phyloP scores from a whole-genome alignment of 2,113 vertebrate species.

The Paratilapia polleni region DNA sequence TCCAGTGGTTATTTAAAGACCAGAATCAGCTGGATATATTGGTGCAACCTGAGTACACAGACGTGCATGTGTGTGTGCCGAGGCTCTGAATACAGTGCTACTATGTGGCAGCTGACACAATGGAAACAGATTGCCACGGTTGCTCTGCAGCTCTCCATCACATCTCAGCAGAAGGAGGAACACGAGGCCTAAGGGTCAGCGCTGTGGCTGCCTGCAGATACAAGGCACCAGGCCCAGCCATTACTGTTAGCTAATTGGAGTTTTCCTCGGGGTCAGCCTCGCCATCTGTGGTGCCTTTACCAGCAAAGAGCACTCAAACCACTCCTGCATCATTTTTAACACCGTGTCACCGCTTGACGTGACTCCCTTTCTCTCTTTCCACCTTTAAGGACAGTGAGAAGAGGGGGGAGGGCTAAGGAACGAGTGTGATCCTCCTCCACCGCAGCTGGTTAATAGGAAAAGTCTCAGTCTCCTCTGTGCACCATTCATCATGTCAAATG shows the following conservation, averaged over 20 bases:
- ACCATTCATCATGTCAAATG: slow-evolving; percentile 78
- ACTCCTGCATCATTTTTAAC: slow-evolving; percentile 55
- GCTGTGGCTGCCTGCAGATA: slow-evolving; percentile 55
- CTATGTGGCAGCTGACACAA: slow-evolving; percentile 66
- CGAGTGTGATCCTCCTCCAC: slow-evolving; percentile 45
- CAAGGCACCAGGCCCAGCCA: slow-evolving; percentile 56
- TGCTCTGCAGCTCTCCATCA: slow-evolving; percentile 64
- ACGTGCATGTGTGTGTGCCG: background rate
- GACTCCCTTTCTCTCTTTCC: slow-evolving; percentile 29
- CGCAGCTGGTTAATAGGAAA: slow-evolving; percentile 73
- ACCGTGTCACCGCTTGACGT: slow-evolving; percentile 39
- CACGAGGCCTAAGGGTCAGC: slow-evolving; percentile 63
- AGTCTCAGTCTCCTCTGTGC: slow-evolving; percentile 65
- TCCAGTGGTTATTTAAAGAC: slow-evolving; percentile 36
- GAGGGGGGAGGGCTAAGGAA: slow-evolving; percentile 3
- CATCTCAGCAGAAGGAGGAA: slow-evolving; percentile 49
- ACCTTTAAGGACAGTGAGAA: slow-evolving; percentile 20
- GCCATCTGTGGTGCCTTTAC: slow-evolving; percentile 58
- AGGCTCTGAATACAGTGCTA: slow-evolving; percentile 8
- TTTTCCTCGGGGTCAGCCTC: slow-evolving; percentile 69
- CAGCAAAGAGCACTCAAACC: slow-evolving; percentile 29
- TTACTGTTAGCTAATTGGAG: slow-evolving; percentile 76
- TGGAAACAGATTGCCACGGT: slow-evolving; percentile 68
- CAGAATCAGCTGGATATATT: slow-evolving; percentile 14
- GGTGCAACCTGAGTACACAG: slow-evolving; percentile 9